Evolutionary conservation across 2,797 vertebrate genomes (phyloP), one percentile per base, ranked within the genome.

Genomic region (Mus minutoides): DNA sequence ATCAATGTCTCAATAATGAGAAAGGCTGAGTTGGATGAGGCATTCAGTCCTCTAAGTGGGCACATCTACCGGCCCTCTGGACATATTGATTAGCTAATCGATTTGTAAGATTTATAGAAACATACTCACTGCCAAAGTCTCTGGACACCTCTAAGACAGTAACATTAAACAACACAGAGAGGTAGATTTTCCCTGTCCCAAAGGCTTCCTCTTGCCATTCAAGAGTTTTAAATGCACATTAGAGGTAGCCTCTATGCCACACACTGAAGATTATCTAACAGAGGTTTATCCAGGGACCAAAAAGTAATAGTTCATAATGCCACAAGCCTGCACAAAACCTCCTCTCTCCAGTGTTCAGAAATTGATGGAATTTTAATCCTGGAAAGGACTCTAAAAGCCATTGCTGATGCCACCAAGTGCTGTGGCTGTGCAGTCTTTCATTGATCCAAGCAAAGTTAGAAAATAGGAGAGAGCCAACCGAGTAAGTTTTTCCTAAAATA

Each of bases 41-140:
- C 76, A 91, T 95, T 96, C 90, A 79, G 93, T 89, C 71, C 54
- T 73, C 69, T 97, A 97, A 96, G 82, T 96, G 90, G 82, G 58
- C 82, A 93, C n/a, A 58, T 96, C 93, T 43, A 91, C 92, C 78
- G 84, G 69, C 82, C 64, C 80, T 95, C 87, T 71, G 83, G 77
- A n/a, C 52, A 77, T 95, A 97, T 95, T 91, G 95, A 98, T 95
- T 76, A 94, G 84, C 21, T 92, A 87, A 97, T 95, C 96, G 94
- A 97, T 97, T 96, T 97, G 95, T 91, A 95, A 97, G 92, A 96
- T 98, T 97, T 97, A 97, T 98, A 97, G 96, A 96, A 92, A 94
- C 92, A 92, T 31, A 86, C 82, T 97, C 73, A 87, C 88, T 95
- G 92, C 96, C 97, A 97, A 96, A 84, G 91, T 96, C 95, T 97